Evolutionary conservation across 2,113 vertebrate species (phyloP).

Genomic region (Brachyhypopomus gauderio): DNA sequence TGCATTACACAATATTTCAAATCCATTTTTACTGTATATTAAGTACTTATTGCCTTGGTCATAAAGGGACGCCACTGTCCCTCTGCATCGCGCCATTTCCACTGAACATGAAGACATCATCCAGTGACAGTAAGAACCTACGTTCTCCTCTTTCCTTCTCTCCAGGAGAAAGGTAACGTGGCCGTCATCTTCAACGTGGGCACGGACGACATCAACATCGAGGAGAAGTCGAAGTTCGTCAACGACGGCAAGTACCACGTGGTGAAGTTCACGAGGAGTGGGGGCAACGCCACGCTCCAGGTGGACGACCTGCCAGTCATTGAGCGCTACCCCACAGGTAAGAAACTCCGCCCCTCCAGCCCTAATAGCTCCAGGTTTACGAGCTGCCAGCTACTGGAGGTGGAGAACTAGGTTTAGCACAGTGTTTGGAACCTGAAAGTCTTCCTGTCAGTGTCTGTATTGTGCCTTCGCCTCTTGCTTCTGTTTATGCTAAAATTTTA

Average conservation of each 20-base stretch:
- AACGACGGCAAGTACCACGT: constrained; percentile 99
- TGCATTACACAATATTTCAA: no score
- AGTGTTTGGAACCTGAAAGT: neutral
- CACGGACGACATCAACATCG: constrained; percentile 97
- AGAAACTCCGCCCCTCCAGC: constrained; percentile 60
- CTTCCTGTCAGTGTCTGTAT: constrained; percentile 24
- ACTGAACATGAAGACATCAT: no score
- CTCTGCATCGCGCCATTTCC: no score
- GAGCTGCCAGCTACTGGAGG: neutral
- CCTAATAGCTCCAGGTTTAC: neutral
- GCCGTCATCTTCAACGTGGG: constrained; percentile 98
- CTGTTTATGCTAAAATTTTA: constrained; percentile 59
- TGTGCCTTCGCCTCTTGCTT: constrained; percentile 67
- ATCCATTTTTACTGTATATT: no score
- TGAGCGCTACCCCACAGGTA: constrained; percentile 98
- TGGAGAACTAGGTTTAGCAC: constrained; percentile 22
- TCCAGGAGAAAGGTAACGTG: constrained; percentile 93
- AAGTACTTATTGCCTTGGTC: no score
- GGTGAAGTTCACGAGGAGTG: constrained; percentile 97
- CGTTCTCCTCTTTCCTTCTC: constrained; percentile 42
- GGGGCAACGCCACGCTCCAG: constrained; percentile 98
- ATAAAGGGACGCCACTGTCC: no score
- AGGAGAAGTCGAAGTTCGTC: constrained; percentile 96
- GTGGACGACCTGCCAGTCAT: constrained; percentile 98
- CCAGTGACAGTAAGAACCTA: no score